These are phyloP conservation scores for Brotogeris chrysoptera DNA, from an alignment of 2,797 vertebrate species.

Conservation along the genomic window DNA sequence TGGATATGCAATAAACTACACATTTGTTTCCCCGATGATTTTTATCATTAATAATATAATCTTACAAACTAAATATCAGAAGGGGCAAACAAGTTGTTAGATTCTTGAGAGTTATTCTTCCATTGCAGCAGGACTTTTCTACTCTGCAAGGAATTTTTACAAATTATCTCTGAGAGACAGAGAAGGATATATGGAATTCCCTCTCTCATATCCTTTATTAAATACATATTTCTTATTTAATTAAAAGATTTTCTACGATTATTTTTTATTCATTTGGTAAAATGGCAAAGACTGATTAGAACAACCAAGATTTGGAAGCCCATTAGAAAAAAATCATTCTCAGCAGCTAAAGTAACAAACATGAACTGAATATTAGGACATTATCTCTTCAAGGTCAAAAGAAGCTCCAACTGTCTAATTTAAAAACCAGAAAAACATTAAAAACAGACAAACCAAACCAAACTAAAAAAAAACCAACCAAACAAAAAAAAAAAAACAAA, in stretches of 20 bases:
- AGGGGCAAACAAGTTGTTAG: constrained; percentile 45
- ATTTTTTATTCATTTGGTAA: constrained; percentile 31
- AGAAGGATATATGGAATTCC: constrained; percentile 42
- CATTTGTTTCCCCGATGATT: constrained; percentile 6
- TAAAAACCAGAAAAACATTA: neutral
- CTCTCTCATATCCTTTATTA: constrained; percentile 45
- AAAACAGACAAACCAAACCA: neutral
- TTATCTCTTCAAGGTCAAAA: neutral
- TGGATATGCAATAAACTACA: constrained; percentile 22
- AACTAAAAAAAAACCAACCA: neutral
- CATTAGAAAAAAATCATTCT: constrained; percentile 37
- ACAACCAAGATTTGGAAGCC: constrained; percentile 18
- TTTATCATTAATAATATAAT: constrained; percentile 36
- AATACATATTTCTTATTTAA: constrained; percentile 63
- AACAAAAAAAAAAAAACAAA: neutral
- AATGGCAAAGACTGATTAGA: constrained; percentile 50
- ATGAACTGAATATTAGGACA: constrained; percentile 15
- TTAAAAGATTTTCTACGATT: constrained; percentile 52
- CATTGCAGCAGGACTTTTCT: neutral
- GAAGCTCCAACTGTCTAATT: neutral
- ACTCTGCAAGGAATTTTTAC: constrained; percentile 56
- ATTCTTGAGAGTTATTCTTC: constrained; percentile 32
- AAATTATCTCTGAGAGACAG: constrained; percentile 36
- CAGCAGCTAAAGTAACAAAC: constrained; percentile 16
- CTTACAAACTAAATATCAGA: constrained; percentile 30